phyloP scores from a whole-genome alignment of 2,888 invertebrate genomes.

The Scaptomyza tumidula region DNA sequence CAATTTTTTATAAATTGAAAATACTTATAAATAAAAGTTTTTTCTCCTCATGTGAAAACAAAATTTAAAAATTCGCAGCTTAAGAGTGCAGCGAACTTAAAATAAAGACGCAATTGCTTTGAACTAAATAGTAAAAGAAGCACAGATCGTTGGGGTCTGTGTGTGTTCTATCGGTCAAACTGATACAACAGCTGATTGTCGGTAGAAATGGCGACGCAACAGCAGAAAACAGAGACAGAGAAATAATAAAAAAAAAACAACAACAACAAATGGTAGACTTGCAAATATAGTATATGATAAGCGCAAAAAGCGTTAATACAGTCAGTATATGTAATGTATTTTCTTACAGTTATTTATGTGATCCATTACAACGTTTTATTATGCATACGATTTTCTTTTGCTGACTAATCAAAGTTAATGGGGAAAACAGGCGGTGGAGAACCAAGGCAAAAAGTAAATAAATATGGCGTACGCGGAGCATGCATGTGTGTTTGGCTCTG shows the following conservation, averaged over 20 bases:
- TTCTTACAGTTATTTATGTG: slow-evolving; percentile 36
- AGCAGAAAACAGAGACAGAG: slow-evolving; percentile 11
- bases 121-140: background rate
- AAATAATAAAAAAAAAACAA: slow-evolving; percentile 27
- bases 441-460: slow-evolving; percentile 56
- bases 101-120: slow-evolving; percentile 35
- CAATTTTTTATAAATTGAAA: too few relatives aligned
- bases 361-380: slow-evolving; percentile 41
- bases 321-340: slow-evolving; percentile 12
- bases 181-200: slow-evolving; percentile 67
- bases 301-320: slow-evolving; percentile 17
- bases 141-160: slow-evolving; percentile 11
- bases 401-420: slow-evolving; percentile 65
- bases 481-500: slow-evolving; percentile 29
- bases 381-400: slow-evolving; percentile 51
- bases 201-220: slow-evolving; percentile 55
- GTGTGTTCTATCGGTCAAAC: slow-evolving; percentile 52
- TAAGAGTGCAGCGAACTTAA: too few relatives aligned
- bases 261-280: slow-evolving; percentile 31
- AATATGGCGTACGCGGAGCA: slow-evolving; percentile 63
- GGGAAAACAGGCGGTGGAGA: slow-evolving; percentile 10
- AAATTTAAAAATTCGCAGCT: too few relatives aligned
- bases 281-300: slow-evolving; percentile 45
- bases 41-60: too few relatives aligned
- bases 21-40: too few relatives aligned